Evolutionary conservation across 2,888 invertebrate genomes (phyloP), one percentile per base, ranked within the genome.

Genomic region (Orthosia gothica): DNA sequence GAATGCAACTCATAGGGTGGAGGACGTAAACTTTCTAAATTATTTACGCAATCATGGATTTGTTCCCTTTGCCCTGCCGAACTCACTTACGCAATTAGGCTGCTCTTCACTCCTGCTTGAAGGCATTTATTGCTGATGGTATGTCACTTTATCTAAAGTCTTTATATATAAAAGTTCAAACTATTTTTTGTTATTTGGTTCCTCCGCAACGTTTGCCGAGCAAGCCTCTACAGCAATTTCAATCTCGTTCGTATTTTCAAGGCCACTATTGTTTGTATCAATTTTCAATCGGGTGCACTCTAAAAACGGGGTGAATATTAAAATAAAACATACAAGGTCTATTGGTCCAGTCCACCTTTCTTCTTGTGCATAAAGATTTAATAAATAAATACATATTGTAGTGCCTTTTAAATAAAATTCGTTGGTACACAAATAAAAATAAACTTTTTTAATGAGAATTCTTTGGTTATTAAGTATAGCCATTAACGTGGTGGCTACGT

Each of bases 381-480:
- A 32, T 32, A 32, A 32, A 32, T 32, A 3, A 32, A 32, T 32
- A 32, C 32, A 32, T 32, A 32, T 3, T 32, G 32, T 26, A 23
- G 18, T 75, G 18, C 15, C 49, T n/a, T 52, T 26, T 2, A 54
- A 58, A 63, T 52, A 40, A 76, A 80, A 63, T 47, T 23, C 47
- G 47, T 47, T 32, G 45, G 54, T 20, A 45, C 15, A 67, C 49
- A 77, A 54, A 62, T 20, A 58, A 18, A 54, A 82, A 55, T 67
- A 57, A 64, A 59, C 18, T 59, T 67, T 79, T 79, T 47, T 57
- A 63, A 77, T 70, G 45, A 59, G 32, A 64, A 64, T 82, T 82
- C 45, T 70, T 66, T 59, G 32, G 47, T 70, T 78, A 82, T 67
- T 83, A 83, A 82, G 79, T 77, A 67, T 47, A 67, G 70, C 78